phyloP scores from a whole-genome alignment of 2,113 vertebrate species.

The Carassius auratus region DNA sequence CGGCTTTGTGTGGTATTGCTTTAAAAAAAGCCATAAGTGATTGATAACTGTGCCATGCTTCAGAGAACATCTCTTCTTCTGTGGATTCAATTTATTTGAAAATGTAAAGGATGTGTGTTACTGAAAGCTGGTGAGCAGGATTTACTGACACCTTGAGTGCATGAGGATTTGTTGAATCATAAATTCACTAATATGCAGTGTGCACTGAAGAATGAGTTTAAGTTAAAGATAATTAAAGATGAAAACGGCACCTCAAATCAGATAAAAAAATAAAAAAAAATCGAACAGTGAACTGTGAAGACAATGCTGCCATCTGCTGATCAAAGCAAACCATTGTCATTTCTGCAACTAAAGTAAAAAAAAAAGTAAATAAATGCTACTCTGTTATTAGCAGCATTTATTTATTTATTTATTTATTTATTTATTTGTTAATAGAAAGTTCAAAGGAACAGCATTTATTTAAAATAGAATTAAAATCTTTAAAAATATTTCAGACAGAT shows the following conservation, averaged over 20 bases:
- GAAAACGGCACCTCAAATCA: not conserved
- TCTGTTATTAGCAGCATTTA: no score
- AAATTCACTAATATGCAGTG: not conserved
- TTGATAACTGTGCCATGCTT: conserved; percentile 34
- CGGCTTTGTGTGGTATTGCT: not conserved
- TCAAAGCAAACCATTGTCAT: not conserved
- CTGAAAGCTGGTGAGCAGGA: not conserved
- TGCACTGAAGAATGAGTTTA: not conserved
- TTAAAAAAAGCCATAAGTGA: conserved; percentile 27
- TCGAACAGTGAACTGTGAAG: no score
- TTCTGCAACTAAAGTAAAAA: not conserved
- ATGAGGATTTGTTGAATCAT: not conserved
- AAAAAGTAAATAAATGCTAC: no score
- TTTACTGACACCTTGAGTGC: not conserved
- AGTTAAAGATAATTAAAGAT: not conserved
- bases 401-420: no score
- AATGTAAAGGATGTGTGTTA: not conserved
- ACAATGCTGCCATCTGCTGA: no score
- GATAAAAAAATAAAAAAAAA: no score
- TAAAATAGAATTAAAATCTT: no score
- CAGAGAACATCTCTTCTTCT: not conserved
- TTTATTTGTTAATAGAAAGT: no score
- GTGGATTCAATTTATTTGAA: conserved; percentile 46
- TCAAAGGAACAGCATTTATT: no score
- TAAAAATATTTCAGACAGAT: no score